Conservation (phyloP, 2,888 invertebrate genomes). For the Sesia bembeciformis region DNA sequence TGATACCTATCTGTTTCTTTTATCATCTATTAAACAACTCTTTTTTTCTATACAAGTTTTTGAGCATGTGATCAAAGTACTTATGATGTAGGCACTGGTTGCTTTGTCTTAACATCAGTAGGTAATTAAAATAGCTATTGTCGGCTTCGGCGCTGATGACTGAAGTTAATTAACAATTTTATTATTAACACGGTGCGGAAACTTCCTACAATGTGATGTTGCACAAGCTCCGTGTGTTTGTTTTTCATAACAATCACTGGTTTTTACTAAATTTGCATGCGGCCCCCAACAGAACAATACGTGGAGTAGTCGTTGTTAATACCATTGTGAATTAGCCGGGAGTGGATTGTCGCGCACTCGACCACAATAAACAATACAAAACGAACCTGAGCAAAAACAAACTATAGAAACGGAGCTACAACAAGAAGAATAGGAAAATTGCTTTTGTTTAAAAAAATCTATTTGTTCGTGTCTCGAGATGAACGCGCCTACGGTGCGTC, state of each 20-base stretch:
- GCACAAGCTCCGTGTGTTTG: slow-evolving; percentile 34
- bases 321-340: slow-evolving; percentile 68
- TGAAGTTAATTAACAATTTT: slow-evolving; percentile 44
- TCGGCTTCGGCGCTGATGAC: slow-evolving; percentile 25
- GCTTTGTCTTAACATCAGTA: no score
- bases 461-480: slow-evolving; percentile 68
- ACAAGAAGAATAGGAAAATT: slow-evolving; percentile 75
- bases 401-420: slow-evolving; percentile 62
- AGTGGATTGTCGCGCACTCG: slow-evolving; percentile 64
- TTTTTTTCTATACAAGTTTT: no score
- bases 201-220: slow-evolving; percentile 13
- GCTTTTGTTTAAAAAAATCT: slow-evolving; percentile 73
- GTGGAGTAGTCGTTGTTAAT: slow-evolving; percentile 49
- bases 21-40: no score
- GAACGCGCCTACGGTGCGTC: slow-evolving; percentile 61
- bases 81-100: no score
- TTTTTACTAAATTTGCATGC: slow-evolving; percentile 65
- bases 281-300: slow-evolving; percentile 45
- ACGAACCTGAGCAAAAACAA: slow-evolving; percentile 64
- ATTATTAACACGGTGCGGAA: not conserved
- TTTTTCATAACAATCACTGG: slow-evolving; percentile 57
- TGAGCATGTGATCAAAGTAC: no score
- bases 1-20: no score
- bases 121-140: no score
- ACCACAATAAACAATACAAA: slow-evolving; percentile 70